These are phyloP conservation scores for Morpho deidamia DNA, from an alignment of 2,888 invertebrate species.

Conservation along the genomic window DNA sequence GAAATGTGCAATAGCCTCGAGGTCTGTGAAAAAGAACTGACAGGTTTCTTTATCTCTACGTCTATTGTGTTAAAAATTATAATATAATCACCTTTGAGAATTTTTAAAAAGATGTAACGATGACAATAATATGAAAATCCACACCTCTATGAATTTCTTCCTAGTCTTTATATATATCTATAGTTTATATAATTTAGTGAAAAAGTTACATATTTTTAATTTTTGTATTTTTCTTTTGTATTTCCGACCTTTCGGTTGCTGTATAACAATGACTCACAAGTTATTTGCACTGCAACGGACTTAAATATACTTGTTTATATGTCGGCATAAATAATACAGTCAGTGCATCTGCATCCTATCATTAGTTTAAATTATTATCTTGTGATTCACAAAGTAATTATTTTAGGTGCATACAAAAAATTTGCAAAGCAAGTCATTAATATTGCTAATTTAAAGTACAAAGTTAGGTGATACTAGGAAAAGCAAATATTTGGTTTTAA, in stretches of 20 bases:
- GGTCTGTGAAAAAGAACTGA: too few species aligned
- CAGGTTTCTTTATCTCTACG: too few species aligned
- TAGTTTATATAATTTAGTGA: too few species aligned
- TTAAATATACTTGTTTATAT: not conserved
- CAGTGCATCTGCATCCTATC: conserved; percentile 20
- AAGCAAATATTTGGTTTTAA: not conserved
- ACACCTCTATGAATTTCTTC: too few species aligned
- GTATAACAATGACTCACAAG: not conserved
- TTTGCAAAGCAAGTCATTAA: conserved; percentile 18
- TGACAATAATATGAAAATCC: too few species aligned
- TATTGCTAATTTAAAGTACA: conserved; percentile 1
- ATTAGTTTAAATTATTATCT: conserved; percentile 14
- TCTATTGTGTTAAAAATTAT: too few species aligned
- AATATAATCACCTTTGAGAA: too few species aligned
- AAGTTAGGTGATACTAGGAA: not conserved
- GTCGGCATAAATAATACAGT: conserved; percentile 4
- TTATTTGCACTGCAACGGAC: not conserved
- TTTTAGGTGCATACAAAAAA: conserved; percentile 15
- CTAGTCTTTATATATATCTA: too few species aligned
- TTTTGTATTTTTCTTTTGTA: too few species aligned
- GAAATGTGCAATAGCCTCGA: too few species aligned
- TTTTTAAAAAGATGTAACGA: too few species aligned
- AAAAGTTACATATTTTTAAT: too few species aligned
- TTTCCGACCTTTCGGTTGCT: not conserved
- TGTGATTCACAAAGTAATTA: conserved; percentile 14